A percentile compares a stretch with the other conserved stretches of the same genome.
These are phyloP conservation scores for Allolobophora icterica DNA, from an alignment of 2,888 invertebrate genomes.

Conservation along the genomic window DNA sequence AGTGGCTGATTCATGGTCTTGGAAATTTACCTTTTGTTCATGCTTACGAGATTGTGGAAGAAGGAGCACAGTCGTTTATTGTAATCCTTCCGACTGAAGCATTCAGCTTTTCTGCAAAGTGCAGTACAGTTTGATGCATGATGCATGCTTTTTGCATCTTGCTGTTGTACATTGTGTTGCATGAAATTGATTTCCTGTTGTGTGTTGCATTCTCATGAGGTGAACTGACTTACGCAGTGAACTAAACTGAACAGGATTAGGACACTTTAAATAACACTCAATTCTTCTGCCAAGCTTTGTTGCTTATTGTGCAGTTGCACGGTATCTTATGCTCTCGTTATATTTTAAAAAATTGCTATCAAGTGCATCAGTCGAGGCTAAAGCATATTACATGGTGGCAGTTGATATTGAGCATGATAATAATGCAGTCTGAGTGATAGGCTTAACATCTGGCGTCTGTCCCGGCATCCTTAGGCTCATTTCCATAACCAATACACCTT, in stretches of 20 bases:
- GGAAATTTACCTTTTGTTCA: background rate
- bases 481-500: background rate
- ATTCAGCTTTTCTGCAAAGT: background rate
- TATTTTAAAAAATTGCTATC: background rate
- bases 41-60: background rate
- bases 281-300: background rate
- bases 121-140: background rate
- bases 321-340: background rate
- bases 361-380: background rate
- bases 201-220: background rate
- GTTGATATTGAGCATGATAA: slow-evolving; percentile 3
- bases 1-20: background rate
- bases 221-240: background rate
- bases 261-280: background rate
- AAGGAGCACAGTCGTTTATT: background rate
- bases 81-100: background rate
- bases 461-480: background rate
- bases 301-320: background rate
- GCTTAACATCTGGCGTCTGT: background rate
- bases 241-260: background rate
- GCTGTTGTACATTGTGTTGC: background rate
- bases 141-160: background rate
- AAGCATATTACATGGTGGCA: slow-evolving; percentile 2
- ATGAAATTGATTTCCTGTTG: background rate
- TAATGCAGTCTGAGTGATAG: slow-evolving; percentile 17